Conservation (phyloP, 2,113 vertebrate species). For the Tetraodon nigroviridis region DNA sequence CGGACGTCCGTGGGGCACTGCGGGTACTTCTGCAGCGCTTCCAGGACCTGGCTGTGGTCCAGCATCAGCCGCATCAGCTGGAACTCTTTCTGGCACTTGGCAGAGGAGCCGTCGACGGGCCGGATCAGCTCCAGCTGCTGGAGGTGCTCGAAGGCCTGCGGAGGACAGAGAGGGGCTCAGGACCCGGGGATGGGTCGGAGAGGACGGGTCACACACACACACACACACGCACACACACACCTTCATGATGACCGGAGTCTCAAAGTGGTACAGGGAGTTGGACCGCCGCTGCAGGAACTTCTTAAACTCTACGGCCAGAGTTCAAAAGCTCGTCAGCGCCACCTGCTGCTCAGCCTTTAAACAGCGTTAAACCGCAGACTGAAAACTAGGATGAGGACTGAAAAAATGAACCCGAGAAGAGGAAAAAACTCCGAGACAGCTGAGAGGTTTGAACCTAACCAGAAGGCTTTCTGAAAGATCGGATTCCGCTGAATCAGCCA, state of each 20-base stretch:
- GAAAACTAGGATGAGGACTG: too few relatives aligned
- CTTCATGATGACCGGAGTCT: slow-evolving; percentile 94
- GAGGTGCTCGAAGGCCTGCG: slow-evolving; percentile 92
- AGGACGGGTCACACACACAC: slow-evolving; percentile 59
- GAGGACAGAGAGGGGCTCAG: neutral
- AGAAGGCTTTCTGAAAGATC: too few relatives aligned
- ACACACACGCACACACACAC: too few relatives aligned
- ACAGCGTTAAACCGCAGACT: too few relatives aligned
- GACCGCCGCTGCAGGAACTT: slow-evolving; percentile 94
- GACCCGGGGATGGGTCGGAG: neutral
- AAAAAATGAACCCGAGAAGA: neutral
- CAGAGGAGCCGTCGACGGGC: slow-evolving; percentile 74
- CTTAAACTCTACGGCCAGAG: slow-evolving; percentile 83
- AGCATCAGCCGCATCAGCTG: slow-evolving; percentile 85
- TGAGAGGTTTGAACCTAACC: neutral
- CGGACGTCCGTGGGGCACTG: slow-evolving; percentile 92
- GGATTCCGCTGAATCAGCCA: too few relatives aligned
- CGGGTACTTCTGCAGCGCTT: slow-evolving; percentile 89
- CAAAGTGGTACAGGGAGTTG: slow-evolving; percentile 88
- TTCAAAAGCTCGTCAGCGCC: too few relatives aligned
- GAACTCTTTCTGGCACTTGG: slow-evolving; percentile 83
- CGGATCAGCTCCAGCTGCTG: slow-evolving; percentile 87
- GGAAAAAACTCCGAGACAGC: neutral
- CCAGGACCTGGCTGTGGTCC: slow-evolving; percentile 89
- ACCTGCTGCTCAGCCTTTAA: too few relatives aligned